Conservation (phyloP, 1,140 invertebrate genomes). For the Stenopsyche tienmushanensis region DNA sequence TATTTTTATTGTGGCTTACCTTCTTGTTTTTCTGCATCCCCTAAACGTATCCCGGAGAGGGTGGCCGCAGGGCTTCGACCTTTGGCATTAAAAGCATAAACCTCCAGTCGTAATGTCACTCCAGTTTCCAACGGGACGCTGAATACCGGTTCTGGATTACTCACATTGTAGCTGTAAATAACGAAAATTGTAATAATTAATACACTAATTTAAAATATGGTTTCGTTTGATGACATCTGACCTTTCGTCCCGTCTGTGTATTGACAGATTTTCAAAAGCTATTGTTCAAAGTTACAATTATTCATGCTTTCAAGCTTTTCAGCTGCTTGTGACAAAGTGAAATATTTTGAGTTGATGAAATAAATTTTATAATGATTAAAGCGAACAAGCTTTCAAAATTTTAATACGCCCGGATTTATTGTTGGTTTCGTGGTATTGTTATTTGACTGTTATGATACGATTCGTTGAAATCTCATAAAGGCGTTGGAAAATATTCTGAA, state of each 20-base stretch:
- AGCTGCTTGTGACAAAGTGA: too few species aligned
- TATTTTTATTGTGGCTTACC: constrained; percentile 47
- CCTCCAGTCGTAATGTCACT: constrained; percentile 46
- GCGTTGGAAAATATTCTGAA: too few species aligned
- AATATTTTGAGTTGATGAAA: too few species aligned
- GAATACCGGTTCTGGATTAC: constrained; percentile 29
- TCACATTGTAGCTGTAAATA: constrained; percentile 35
- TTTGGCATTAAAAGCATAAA: constrained; percentile 67
- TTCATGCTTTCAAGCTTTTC: too few species aligned
- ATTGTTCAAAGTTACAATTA: neutral
- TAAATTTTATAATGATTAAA: too few species aligned
- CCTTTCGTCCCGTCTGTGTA: too few species aligned
- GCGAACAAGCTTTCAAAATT: too few species aligned
- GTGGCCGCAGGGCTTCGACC: constrained; percentile 61
- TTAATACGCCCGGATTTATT: too few species aligned
- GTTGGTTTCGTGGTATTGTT: too few species aligned
- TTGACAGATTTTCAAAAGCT: too few species aligned
- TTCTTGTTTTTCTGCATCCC: constrained; percentile 65
- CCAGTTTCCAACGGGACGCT: constrained; percentile 26
- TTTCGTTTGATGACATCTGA: neutral
- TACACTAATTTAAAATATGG: neutral
- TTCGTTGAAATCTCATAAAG: too few species aligned
- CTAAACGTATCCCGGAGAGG: constrained; percentile 62
- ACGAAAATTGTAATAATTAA: neutral
- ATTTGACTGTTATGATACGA: too few species aligned